These are phyloP conservation scores for Dinocampus coccinellae DNA, from an alignment of 2,888 invertebrate species.

Conservation along the genomic window DNA sequence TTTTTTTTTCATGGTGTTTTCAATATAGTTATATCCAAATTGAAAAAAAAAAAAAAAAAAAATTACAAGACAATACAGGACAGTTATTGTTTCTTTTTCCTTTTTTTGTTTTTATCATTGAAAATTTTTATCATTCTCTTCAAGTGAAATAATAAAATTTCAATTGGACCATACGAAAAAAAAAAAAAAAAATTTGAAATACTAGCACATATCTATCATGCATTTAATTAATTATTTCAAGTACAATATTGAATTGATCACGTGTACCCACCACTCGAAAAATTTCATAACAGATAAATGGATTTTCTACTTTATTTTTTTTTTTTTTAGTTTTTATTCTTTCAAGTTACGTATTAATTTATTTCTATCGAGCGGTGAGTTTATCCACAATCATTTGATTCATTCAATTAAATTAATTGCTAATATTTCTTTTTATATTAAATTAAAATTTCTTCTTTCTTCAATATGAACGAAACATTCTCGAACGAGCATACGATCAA, in stretches of 20 bases:
- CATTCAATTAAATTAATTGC: not conserved
- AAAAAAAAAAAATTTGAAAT: slow-evolving; percentile 20
- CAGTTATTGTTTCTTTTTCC: too few relatives aligned
- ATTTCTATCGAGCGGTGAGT: slow-evolving; percentile 43
- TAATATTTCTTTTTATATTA: not conserved
- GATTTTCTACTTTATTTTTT: slow-evolving; percentile 1
- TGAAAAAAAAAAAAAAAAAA: too few relatives aligned
- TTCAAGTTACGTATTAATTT: not conserved
- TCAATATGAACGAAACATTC: slow-evolving; percentile 4
- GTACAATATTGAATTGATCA: slow-evolving; percentile 49
- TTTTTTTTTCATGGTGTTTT: too few relatives aligned
- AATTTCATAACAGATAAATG: slow-evolving; percentile 9
- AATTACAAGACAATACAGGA: not conserved
- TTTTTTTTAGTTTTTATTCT: too few relatives aligned
- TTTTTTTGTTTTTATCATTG: too few relatives aligned
- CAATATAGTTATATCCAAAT: too few relatives aligned
- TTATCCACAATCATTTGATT: slow-evolving; percentile 23
- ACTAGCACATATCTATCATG: slow-evolving; percentile 54
- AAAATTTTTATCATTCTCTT: too few relatives aligned
- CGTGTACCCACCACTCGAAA: slow-evolving; percentile 49
- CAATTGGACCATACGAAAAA: not conserved
- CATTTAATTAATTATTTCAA: slow-evolving; percentile 53
- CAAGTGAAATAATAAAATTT: not conserved
- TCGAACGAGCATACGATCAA: slow-evolving; percentile 21
- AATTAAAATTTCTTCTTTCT: not conserved